Conservation (phyloP, 2,113 vertebrate genomes). For the Erythrolamprus reginae region DNA sequence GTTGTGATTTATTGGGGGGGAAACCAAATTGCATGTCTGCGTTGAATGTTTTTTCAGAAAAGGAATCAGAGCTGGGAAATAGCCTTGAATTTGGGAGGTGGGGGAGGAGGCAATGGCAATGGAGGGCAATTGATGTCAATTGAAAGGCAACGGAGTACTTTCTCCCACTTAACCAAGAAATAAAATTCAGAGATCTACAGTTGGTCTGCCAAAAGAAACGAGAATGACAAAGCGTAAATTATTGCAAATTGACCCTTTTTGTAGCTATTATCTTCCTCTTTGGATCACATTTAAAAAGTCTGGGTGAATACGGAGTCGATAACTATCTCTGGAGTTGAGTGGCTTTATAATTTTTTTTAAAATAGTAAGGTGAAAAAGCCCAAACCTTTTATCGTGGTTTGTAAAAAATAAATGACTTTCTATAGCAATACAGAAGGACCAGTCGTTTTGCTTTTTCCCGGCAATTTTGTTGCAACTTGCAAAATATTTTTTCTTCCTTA, state of each 20-base stretch:
- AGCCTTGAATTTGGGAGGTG: neutral
- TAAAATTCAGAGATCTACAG: neutral
- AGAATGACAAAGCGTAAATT: neutral
- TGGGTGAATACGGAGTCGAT: neutral
- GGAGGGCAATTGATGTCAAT: neutral
- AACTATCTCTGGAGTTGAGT: neutral
- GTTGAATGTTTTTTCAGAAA: neutral
- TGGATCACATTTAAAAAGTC: neutral
- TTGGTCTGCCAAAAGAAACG: neutral
- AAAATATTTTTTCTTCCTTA: neutral
- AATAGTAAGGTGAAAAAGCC: neutral
- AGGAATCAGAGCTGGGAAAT: neutral
- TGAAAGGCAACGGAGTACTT: neutral
- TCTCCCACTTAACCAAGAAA: neutral
- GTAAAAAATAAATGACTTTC: neutral
- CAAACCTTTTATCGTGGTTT: neutral
- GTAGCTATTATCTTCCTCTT: neutral
- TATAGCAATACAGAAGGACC: neutral
- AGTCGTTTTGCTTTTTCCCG: neutral
- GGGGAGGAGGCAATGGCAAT: neutral
- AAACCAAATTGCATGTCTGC: neutral
- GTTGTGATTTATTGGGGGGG: neutral
- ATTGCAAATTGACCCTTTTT: neutral
- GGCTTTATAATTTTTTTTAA: neutral
- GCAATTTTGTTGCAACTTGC: neutral